Percentiles rank a stretch among this genome's conserved stretches.
phyloP scores from a whole-genome alignment of 2,113 vertebrate genomes.

The Dasypus novemcinctus region DNA sequence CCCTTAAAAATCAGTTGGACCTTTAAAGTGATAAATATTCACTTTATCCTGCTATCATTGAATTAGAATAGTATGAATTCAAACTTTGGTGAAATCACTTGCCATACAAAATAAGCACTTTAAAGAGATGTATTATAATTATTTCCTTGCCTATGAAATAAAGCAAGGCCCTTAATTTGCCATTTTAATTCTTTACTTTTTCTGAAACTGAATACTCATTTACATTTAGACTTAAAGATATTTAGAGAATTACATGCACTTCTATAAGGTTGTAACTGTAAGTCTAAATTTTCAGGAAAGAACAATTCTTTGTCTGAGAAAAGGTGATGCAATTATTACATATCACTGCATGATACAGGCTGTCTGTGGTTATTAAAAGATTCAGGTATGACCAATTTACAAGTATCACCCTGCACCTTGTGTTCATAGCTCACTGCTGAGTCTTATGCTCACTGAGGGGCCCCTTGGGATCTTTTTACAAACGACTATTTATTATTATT shows the following conservation, averaged over 20 bases:
- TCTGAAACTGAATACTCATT: conserved; percentile 16
- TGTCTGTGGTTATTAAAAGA: conserved; percentile 72
- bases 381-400: conserved; percentile 75
- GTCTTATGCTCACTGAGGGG: neutral
- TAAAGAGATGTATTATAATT: neutral
- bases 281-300: neutral
- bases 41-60: neutral
- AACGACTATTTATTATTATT: conserved; percentile 74
- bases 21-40: conserved; percentile 40
- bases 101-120: neutral
- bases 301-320: conserved; percentile 70
- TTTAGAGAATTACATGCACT: conserved; percentile 13
- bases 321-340: conserved; percentile 82
- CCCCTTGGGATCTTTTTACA: conserved; percentile 65
- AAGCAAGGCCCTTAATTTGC: neutral
- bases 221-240: conserved; percentile 14
- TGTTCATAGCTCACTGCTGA: conserved; percentile 74
- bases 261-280: neutral
- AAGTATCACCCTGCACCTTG: conserved; percentile 63
- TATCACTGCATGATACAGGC: conserved; percentile 69
- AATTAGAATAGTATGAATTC: conserved; percentile 27
- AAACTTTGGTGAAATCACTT: conserved; percentile 22
- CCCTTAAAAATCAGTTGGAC: neutral
- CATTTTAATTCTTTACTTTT: conserved; percentile 25
- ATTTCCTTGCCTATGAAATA: neutral